A percentile compares a stretch with the other conserved stretches of the same genome.
phyloP scores from a whole-genome alignment of 2,113 vertebrate genomes.

The Siniperca knerii region DNA sequence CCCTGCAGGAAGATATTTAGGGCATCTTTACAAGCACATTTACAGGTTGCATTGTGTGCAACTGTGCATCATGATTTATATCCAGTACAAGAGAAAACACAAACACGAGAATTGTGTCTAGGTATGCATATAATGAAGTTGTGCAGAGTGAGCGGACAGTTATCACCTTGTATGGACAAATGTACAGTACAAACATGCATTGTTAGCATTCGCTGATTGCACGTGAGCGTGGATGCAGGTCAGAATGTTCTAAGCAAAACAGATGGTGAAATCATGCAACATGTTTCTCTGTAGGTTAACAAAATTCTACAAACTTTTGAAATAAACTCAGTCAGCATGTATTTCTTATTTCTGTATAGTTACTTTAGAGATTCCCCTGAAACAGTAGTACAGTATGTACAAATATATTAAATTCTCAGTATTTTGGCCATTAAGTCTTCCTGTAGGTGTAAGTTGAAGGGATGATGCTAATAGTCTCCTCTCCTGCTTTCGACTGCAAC shows the following conservation, averaged over 20 bases:
- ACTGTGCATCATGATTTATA: conserved; percentile 18
- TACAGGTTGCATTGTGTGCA: not conserved
- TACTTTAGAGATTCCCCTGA: not conserved
- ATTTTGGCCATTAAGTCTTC: not conserved
- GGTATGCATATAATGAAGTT: conserved; percentile 13
- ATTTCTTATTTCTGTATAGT: not conserved
- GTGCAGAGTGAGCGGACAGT: not conserved
- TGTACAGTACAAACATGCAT: conserved; percentile 12
- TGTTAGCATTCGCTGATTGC: conserved; percentile 31
- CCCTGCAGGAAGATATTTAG: not conserved
- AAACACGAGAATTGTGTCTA: not conserved
- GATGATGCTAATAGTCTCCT: not conserved
- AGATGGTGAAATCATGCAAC: conserved; percentile 35
- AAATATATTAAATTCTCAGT: not conserved
- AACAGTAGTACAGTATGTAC: not conserved
- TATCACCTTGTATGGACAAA: not conserved
- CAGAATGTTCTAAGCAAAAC: conserved; percentile 43
- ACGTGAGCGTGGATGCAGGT: conserved; percentile 47
- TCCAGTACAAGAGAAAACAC: not conserved
- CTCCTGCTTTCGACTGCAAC: conserved; percentile 2
- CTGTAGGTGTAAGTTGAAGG: conserved; percentile 1
- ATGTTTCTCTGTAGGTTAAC: not conserved
- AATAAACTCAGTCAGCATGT: conserved; percentile 24
- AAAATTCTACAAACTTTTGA: not conserved
- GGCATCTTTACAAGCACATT: not conserved